Conservation (phyloP, 2,113 vertebrate genomes). For the Mastomys coucha region DNA sequence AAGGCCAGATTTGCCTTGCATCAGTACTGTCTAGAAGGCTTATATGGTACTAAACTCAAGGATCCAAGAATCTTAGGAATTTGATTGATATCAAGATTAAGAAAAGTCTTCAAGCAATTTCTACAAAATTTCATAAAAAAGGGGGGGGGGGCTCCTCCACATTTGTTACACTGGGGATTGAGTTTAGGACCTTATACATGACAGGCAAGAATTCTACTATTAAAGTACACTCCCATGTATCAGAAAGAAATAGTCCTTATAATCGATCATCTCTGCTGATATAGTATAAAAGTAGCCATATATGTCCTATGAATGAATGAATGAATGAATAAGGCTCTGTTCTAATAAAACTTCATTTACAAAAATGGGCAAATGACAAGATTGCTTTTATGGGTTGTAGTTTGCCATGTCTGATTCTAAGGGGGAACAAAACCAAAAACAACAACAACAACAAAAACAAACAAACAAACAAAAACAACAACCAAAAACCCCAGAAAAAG, state of each 20-base stretch:
- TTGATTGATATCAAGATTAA: neutral
- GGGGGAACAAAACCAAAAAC: neutral
- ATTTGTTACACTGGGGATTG: neutral
- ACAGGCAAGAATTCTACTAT: neutral
- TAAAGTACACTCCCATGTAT: neutral
- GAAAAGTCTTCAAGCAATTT: neutral
- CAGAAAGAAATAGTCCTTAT: neutral
- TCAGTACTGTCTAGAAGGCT: neutral
- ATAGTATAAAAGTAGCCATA: neutral
- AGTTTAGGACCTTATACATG: neutral
- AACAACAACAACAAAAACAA: neutral
- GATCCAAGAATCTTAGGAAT: neutral
- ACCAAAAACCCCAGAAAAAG: conserved; percentile 24
- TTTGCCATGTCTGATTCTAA: neutral
- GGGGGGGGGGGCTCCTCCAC: too few relatives aligned
- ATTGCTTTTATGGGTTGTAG: neutral
- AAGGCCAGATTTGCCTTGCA: neutral
- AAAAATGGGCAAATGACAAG: conserved; percentile 3
- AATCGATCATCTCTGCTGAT: neutral
- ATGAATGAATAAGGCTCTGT: neutral
- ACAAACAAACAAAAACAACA: neutral
- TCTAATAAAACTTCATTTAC: conserved; percentile 50
- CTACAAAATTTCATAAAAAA: neutral
- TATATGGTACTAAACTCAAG: neutral
- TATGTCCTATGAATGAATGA: neutral